phyloP scores from a whole-genome alignment of 2,888 invertebrate genomes.

The Rotaria sp. region DNA sequence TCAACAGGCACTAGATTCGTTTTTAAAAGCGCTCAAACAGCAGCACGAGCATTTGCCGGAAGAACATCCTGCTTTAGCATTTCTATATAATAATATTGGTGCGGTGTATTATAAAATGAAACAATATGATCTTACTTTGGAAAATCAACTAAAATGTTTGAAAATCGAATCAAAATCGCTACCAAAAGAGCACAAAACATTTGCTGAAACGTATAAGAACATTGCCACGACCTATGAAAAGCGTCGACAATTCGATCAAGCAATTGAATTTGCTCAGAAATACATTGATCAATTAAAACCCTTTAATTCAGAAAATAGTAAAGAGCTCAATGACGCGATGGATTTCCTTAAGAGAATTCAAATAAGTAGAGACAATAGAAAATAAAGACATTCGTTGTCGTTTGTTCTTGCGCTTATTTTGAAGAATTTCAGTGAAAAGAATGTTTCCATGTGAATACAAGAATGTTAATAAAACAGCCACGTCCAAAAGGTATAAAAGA shows the following conservation, averaged over 20 bases:
- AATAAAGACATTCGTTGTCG: not conserved
- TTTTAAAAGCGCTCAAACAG: not conserved
- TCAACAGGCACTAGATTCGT: not conserved
- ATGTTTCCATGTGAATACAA: too few species aligned
- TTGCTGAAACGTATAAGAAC: not conserved
- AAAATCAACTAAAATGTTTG: not conserved
- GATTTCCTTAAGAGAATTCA: not conserved
- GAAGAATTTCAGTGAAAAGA: too few species aligned
- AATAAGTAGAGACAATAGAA: not conserved
- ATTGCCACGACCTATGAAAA: not conserved
- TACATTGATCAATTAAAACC: not conserved
- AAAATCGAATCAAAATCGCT: not conserved
- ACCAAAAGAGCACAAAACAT: not conserved
- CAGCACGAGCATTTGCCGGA: not conserved
- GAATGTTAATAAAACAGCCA: too few species aligned
- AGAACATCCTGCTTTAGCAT: not conserved
- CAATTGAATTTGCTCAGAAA: not conserved
- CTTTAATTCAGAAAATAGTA: too few species aligned
- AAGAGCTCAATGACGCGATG: not conserved
- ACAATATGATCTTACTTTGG: not conserved
- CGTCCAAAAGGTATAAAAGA: too few species aligned
- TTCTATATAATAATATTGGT: not conserved
- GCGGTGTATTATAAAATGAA: not conserved
- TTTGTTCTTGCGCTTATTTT: too few species aligned
- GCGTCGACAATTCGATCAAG: not conserved